A percentile compares a stretch with the other conserved stretches of the same genome.
phyloP scores from a whole-genome alignment of 2,888 invertebrate species.

The Acanthococcus lagerstroemiae region DNA sequence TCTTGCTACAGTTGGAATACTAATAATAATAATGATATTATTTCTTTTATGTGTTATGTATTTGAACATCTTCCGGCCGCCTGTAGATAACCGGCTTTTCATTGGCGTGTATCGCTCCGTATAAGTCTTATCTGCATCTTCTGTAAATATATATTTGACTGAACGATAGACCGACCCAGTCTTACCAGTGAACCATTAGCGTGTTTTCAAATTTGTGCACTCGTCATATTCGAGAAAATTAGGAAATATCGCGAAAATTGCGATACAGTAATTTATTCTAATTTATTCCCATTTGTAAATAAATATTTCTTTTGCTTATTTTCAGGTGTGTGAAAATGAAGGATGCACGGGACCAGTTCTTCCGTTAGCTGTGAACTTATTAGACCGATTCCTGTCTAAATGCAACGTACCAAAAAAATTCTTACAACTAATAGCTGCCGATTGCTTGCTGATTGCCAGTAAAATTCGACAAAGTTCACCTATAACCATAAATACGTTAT shows the following conservation, averaged over 20 bases:
- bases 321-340: conserved; percentile 78
- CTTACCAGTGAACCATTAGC: too few species aligned
- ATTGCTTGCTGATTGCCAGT: conserved; percentile 68
- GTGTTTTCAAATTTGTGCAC: too few species aligned
- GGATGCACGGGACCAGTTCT: conserved; percentile 74
- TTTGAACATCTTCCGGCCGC: too few species aligned
- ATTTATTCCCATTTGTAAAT: not conserved
- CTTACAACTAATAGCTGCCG: conserved; percentile 69
- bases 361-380: conserved; percentile 68
- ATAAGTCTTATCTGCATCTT: too few species aligned
- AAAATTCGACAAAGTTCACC: conserved; percentile 71
- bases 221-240: too few species aligned
- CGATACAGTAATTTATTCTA: not conserved
- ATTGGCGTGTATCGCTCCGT: too few species aligned
- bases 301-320: conserved; percentile 29
- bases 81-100: too few species aligned
- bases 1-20: too few species aligned
- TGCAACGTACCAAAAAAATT: conserved; percentile 61
- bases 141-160: too few species aligned
- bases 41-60: too few species aligned
- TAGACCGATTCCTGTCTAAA: conserved; percentile 69
- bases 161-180: too few species aligned
- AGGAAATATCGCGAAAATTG: not conserved
- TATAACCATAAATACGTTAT: conserved; percentile 61
- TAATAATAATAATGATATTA: too few species aligned